phyloP scores from a whole-genome alignment of 2,113 vertebrate genomes.

The Rhombomys opimus region DNA sequence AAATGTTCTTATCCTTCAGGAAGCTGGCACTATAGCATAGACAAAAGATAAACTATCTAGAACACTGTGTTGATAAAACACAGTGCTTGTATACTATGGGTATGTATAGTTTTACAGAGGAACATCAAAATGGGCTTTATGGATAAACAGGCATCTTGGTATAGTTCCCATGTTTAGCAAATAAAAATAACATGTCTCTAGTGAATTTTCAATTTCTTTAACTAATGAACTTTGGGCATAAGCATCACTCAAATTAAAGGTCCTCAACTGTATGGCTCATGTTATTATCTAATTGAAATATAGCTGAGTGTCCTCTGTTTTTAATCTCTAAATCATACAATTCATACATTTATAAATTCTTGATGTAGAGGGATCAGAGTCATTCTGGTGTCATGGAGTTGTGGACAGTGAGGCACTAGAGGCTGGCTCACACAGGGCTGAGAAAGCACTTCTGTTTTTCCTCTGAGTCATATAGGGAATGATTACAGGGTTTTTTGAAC shows the following conservation, averaged over 20 bases:
- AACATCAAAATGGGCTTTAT: neutral
- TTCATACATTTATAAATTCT: neutral
- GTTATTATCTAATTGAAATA: neutral
- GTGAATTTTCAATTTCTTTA: conserved; percentile 28
- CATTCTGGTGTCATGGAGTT: rapidly evolving
- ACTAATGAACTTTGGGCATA: neutral
- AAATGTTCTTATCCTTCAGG: neutral
- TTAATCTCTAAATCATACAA: neutral
- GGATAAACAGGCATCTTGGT: neutral
- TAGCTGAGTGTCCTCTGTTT: neutral
- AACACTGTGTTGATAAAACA: neutral
- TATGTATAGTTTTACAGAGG: neutral
- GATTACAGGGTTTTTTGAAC: neutral
- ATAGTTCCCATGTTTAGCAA: neutral
- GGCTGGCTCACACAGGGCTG: neutral
- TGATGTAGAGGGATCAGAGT: no score
- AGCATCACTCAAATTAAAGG: neutral
- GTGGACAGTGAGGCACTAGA: no score
- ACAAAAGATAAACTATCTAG: neutral
- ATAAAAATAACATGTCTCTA: neutral
- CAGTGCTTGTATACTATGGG: neutral
- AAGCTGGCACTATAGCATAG: neutral
- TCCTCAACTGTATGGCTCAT: neutral
- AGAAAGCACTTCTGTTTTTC: neutral
- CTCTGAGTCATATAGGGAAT: neutral